These are phyloP conservation scores for Pteronotus mesoamericanus DNA, from an alignment of 2,797 vertebrate species.

Conservation along the genomic window DNA sequence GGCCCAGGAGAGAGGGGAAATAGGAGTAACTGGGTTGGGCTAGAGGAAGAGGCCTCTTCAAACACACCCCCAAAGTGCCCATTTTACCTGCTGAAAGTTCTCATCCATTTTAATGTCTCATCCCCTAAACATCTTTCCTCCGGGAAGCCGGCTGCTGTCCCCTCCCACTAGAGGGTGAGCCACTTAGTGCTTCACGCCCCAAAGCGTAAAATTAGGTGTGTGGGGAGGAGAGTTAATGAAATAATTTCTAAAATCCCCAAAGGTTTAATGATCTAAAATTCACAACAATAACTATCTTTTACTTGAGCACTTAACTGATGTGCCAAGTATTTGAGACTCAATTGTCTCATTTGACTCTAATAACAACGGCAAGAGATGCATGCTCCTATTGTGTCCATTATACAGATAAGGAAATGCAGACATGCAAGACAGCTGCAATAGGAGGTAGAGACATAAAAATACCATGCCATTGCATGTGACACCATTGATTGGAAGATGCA, in stretches of 20 bases:
- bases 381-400: background rate
- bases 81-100: background rate
- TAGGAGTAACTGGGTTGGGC: background rate
- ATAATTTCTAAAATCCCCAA: background rate
- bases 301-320: background rate
- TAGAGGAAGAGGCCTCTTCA: background rate
- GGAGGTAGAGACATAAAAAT: background rate
- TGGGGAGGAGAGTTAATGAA: background rate
- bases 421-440: background rate
- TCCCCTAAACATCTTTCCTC: background rate
- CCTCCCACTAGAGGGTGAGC: background rate
- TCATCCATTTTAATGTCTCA: background rate
- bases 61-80: background rate
- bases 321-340: background rate
- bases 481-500: background rate
- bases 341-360: background rate
- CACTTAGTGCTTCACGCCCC: background rate
- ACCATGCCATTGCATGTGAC: background rate
- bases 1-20: background rate
- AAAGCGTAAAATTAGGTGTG: background rate
- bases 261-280: background rate
- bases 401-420: background rate
- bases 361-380: background rate
- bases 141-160: background rate
- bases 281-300: background rate